phyloP scores from a whole-genome alignment of 2,888 invertebrate species.

The Pheosia gnoma region DNA sequence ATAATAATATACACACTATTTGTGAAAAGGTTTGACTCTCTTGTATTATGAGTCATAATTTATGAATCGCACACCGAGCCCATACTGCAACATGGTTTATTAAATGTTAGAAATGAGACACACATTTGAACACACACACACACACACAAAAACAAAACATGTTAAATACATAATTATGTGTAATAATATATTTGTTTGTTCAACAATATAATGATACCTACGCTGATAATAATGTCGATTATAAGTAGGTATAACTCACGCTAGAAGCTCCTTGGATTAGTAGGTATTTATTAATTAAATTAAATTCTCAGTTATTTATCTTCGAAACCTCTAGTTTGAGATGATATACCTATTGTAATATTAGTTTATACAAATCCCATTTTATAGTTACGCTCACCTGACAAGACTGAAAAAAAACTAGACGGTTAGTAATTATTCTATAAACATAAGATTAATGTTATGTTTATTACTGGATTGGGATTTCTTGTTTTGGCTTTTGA shows the following conservation, averaged over 20 bases:
- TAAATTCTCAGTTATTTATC: background rate
- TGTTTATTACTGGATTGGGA: too few species aligned
- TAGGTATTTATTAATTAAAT: background rate
- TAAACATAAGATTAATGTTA: constrained; percentile 18
- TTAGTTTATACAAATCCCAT: constrained; percentile 31
- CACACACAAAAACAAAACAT: constrained; percentile 1
- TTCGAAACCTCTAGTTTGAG: background rate
- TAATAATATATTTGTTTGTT: background rate
- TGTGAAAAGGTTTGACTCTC: background rate
- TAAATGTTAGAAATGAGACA: background rate
- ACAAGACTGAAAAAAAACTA: constrained; percentile 57
- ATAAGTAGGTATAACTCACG: too few species aligned
- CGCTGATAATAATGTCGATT: too few species aligned
- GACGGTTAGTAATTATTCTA: constrained; percentile 25
- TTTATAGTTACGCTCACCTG: constrained; percentile 52
- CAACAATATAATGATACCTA: too few species aligned
- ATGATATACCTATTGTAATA: background rate
- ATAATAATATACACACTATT: background rate
- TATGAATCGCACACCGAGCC: constrained; percentile 3
- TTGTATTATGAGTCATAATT: too few species aligned
- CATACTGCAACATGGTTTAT: background rate
- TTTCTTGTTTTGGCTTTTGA: too few species aligned
- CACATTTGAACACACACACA: background rate
- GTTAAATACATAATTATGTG: background rate
- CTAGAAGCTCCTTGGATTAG: too few species aligned